Percentiles rank a stretch among this genome's conserved stretches.
Evolutionary conservation across 2,888 invertebrate genomes (phyloP).

Genomic region (Euplagia quadripunctaria): DNA sequence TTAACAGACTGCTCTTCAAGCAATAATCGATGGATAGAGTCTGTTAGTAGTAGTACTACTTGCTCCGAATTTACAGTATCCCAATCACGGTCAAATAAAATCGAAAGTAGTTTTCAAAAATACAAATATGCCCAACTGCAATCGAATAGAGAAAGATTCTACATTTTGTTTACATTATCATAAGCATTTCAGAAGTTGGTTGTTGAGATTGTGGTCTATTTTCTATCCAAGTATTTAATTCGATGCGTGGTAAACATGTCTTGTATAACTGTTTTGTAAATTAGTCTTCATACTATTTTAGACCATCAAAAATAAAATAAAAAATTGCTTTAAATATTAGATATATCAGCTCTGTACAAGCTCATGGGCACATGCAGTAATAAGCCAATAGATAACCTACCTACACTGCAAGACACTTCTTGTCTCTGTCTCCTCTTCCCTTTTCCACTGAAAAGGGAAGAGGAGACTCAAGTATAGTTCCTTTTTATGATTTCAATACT

Average conservation of each 20-base stretch:
- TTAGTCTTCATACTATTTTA: background rate
- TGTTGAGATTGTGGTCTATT: background rate
- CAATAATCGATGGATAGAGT: background rate
- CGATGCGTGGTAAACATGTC: background rate
- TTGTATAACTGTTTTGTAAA: background rate
- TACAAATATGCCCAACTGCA: background rate
- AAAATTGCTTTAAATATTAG: too few relatives aligned
- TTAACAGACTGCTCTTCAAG: background rate
- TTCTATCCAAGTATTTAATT: background rate
- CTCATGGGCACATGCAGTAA: background rate
- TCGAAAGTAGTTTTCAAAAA: background rate
- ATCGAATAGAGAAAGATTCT: background rate
- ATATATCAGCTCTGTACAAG: too few relatives aligned
- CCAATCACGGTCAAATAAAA: background rate
- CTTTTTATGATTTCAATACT: constrained; percentile 4
- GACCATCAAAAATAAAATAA: too few relatives aligned
- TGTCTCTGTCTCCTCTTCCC: too few relatives aligned
- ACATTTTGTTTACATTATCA: too few relatives aligned
- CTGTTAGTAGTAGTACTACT: background rate
- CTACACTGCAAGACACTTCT: background rate
- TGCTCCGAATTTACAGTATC: background rate
- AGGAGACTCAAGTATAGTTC: background rate
- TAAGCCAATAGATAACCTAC: too few relatives aligned
- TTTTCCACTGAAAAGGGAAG: too few relatives aligned
- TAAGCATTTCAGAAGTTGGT: background rate